Conservation (phyloP, 2,888 invertebrate species). For the Furcula furcula region DNA sequence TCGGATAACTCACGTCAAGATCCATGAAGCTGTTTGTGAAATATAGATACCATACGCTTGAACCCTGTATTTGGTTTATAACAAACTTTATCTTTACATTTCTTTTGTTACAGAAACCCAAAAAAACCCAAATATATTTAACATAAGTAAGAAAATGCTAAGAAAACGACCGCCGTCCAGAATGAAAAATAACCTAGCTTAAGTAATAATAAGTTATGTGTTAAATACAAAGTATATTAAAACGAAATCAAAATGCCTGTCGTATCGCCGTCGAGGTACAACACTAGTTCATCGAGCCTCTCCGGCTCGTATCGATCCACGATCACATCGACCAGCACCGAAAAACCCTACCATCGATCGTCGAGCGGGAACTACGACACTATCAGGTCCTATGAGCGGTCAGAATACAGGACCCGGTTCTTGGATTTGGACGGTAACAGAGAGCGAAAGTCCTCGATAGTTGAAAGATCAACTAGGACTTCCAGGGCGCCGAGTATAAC, state of each 20-base stretch:
- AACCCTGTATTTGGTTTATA: no score
- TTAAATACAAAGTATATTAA: no score
- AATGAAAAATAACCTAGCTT: slow-evolving; percentile 42
- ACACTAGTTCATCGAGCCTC: slow-evolving; percentile 61
- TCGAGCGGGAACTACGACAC: slow-evolving; percentile 69
- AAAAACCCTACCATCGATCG: slow-evolving; percentile 78
- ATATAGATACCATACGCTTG: no score
- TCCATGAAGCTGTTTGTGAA: no score
- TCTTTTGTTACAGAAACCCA: slow-evolving; percentile 51
- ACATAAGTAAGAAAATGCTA: slow-evolving; percentile 51
- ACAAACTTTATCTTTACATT: no score
- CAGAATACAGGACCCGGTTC: slow-evolving; percentile 63
- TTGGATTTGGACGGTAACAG: slow-evolving; percentile 67
- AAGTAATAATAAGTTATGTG: slow-evolving; percentile 7
- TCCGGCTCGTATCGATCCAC: slow-evolving; percentile 76
- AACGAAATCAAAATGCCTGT: slow-evolving; percentile 82
- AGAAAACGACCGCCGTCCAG: slow-evolving; percentile 62
- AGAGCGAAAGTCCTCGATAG: slow-evolving; percentile 63
- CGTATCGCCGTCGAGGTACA: slow-evolving; percentile 79
- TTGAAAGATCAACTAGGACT: slow-evolving; percentile 55
- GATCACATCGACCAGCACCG: slow-evolving; percentile 70
- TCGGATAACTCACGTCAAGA: no score
- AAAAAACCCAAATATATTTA: slow-evolving; percentile 10
- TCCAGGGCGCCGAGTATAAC: slow-evolving; percentile 71
- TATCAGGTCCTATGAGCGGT: slow-evolving; percentile 45